Conservation (phyloP, 2,888 invertebrate genomes). For the Tridacna crocea region DNA sequence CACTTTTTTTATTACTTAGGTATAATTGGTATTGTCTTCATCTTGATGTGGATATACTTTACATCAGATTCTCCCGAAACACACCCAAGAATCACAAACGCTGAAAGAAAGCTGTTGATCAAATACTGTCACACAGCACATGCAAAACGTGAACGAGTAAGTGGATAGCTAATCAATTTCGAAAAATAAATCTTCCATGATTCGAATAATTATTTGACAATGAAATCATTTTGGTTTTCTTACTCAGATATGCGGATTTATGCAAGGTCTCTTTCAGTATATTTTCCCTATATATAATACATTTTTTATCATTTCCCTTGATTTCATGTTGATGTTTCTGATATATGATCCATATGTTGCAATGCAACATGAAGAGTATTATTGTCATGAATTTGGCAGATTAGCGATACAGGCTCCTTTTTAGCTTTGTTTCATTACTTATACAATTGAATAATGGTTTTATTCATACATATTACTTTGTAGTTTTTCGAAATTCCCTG, state of each 20-base stretch:
- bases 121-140: neutral
- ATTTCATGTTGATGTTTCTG: too few species aligned
- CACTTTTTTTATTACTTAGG: neutral
- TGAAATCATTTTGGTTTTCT: too few species aligned
- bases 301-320: too few species aligned
- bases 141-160: neutral
- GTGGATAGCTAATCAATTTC: neutral
- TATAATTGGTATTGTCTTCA: neutral
- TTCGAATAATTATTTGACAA: neutral
- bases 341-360: too few species aligned
- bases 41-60: neutral
- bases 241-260: too few species aligned
- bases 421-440: too few species aligned
- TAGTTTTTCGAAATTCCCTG: constrained; percentile 20
- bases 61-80: neutral
- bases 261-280: too few species aligned
- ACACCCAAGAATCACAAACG: neutral
- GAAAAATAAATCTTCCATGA: neutral
- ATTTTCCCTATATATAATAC: too few species aligned
- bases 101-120: neutral
- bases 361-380: too few species aligned
- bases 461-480: neutral
- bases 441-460: too few species aligned
- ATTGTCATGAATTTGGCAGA: too few species aligned
- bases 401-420: too few species aligned